phyloP scores from a whole-genome alignment of 2,797 vertebrate genomes.

The Fringilla coelebs region DNA sequence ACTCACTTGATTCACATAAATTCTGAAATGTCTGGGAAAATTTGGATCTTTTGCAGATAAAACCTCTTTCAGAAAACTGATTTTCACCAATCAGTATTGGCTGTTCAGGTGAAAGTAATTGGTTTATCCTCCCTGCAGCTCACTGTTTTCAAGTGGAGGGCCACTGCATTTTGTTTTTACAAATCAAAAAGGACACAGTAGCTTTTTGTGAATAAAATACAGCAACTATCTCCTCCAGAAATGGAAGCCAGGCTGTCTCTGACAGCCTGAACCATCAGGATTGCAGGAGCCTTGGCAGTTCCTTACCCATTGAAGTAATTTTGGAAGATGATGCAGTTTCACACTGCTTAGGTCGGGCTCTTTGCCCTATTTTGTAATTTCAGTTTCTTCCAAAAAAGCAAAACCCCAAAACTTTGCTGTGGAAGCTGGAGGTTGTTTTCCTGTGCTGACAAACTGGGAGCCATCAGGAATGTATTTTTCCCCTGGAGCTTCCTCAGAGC shows the following conservation, averaged over 20 bases:
- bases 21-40: neutral
- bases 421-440: neutral
- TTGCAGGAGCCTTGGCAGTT: neutral
- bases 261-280: neutral
- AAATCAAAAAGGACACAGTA: neutral
- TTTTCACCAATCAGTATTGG: neutral
- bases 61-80: neutral
- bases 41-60: neutral
- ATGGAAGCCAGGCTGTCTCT: neutral
- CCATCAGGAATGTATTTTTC: neutral
- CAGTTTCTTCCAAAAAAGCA: neutral
- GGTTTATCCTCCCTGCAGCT: conserved; percentile 4
- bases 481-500: conserved; percentile 34
- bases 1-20: neutral
- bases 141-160: neutral
- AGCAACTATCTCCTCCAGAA: neutral
- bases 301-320: neutral
- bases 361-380: neutral
- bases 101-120: neutral
- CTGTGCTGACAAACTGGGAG: neutral
- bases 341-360: neutral
- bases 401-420: neutral
- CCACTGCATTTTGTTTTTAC: neutral
- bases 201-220: neutral
- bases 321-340: neutral